These are phyloP conservation scores for Echinarachnius parma DNA, from an alignment of 53 echinoderm and acorn worm species.

Conservation along the genomic window DNA sequence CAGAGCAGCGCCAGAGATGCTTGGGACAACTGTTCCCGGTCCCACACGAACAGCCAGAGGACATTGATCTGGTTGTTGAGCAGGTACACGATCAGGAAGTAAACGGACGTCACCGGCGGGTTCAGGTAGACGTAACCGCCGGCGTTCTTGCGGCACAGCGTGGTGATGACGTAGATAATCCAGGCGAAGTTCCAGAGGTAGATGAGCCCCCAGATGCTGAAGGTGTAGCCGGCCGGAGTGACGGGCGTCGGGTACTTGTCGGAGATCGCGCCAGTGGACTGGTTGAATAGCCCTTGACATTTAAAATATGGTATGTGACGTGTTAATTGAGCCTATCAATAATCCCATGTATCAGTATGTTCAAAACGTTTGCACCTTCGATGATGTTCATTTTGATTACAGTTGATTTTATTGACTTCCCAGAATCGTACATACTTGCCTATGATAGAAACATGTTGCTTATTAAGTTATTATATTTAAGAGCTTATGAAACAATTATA, in stretches of 20 bases:
- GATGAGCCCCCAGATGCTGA: constrained; percentile 63
- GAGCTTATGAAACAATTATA: no score
- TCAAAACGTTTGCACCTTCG: no score
- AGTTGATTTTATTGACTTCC: no score
- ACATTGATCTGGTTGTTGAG: constrained; percentile 16
- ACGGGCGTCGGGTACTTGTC: constrained; percentile 36
- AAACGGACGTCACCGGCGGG: constrained; percentile 23
- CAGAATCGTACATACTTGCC: no score
- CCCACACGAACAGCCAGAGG: constrained; percentile 35
- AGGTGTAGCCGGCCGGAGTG: constrained; percentile 64
- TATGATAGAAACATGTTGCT: no score
- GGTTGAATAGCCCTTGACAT: no score
- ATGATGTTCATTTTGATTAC: no score
- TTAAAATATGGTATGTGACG: no score
- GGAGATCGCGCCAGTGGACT: no score
- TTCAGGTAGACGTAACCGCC: constrained; percentile 20
- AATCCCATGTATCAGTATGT: no score
- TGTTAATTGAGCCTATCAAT: no score
- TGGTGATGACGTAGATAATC: constrained; percentile 49
- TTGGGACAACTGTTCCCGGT: constrained; percentile 9
- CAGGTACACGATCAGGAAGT: constrained; percentile 11
- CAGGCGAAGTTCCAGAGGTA: constrained; percentile 56
- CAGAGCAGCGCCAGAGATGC: neutral
- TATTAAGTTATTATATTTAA: no score
- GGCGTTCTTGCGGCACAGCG: constrained; percentile 49